These are phyloP conservation scores for Melanocharis versteri DNA, from an alignment of 2,113 vertebrate genomes.

Conservation along the genomic window DNA sequence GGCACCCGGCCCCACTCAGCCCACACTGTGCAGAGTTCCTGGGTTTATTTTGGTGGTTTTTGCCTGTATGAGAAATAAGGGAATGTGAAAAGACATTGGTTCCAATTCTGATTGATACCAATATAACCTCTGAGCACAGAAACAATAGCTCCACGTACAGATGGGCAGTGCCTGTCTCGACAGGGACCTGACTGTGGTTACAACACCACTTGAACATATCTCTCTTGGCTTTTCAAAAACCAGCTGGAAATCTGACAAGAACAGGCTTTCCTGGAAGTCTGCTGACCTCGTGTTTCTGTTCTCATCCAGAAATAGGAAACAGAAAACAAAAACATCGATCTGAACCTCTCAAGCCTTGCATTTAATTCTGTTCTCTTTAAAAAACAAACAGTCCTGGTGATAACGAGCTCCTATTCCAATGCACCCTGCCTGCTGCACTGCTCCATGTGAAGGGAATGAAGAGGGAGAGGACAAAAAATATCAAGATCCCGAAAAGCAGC, in stretches of 20 bases:
- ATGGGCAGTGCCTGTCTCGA: background rate
- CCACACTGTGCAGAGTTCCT: background rate
- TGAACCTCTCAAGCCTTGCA: background rate
- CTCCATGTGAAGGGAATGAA: fast-evolving
- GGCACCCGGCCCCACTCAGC: background rate
- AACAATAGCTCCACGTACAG: fast-evolving
- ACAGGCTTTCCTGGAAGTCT: background rate
- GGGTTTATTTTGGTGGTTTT: background rate
- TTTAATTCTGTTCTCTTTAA: background rate
- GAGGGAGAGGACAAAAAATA: background rate
- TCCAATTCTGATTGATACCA: background rate
- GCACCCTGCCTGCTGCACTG: background rate
- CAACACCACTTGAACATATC: background rate
- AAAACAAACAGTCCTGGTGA: background rate
- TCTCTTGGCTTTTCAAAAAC: background rate
- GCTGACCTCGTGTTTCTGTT: background rate
- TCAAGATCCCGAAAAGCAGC: background rate
- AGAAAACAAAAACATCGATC: background rate
- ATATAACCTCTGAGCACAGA: background rate
- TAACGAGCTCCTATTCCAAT: background rate
- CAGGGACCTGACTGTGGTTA: background rate
- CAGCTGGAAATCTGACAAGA: background rate
- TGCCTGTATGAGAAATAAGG: background rate
- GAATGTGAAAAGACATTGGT: fast-evolving
- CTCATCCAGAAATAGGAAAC: background rate